Evolutionary conservation across 2,888 invertebrate genomes (phyloP), one percentile per base, ranked within the genome.

Genomic region (Panopea generosa): DNA sequence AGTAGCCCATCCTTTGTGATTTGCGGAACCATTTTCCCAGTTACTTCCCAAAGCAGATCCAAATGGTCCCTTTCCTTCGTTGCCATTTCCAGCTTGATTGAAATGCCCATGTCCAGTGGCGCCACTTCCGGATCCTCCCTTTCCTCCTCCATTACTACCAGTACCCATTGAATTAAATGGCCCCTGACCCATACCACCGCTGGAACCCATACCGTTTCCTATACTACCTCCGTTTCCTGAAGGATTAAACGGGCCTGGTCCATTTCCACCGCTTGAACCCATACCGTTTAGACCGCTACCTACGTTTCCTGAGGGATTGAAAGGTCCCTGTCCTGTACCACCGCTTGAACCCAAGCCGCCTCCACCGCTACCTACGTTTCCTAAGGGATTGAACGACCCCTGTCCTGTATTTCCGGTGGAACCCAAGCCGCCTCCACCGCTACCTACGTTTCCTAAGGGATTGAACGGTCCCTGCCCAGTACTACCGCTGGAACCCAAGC

Each of bases 1-100:
- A 24, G 59, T 70, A 27, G 73, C 53, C 59, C 67, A 70, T 2
- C 75, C 71, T 29, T 56, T 53, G 22, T 76, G 73, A 29, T 73
- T 70, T 0, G 52, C 63, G 33, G 80, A 67, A 2, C 77, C 74
- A 27, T 55, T 40, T 33, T 69, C 63, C 61, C 70, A 70, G 22
- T 53, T 60, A 16, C 24, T 50, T 9, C 76, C 72, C 3, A 68
- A 29, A 18, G 68, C 59, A n/a, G n/a, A n/a, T 29, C 69, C 63
- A 60, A 68, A 76, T 9, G 71, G 78, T 27, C 77, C 76, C 9
- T 62, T 33, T 4, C 33, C 49, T 2, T 43, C 43, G 9, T 24
- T 18, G 27, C 27, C 45, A 11, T 33, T 55, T n/a, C 52, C 57
- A 57, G 33, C 57, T 1, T 4, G 6, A 3, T 24, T 45, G 16